A percentile compares a stretch with the other conserved stretches of the same genome.
phyloP scores from a whole-genome alignment of 2,888 invertebrate species.

The Zonitis immaculata region DNA sequence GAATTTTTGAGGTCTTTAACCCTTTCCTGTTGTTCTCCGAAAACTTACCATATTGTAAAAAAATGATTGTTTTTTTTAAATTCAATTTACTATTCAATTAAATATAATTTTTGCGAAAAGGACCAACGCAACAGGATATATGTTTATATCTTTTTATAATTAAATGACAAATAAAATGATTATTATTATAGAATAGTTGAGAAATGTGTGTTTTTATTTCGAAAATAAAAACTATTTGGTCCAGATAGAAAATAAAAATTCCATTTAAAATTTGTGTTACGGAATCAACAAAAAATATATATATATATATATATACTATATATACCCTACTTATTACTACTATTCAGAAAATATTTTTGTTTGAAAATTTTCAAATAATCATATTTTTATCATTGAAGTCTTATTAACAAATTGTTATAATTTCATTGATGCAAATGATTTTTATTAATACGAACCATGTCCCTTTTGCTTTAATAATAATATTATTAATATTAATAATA shows the following conservation, averaged over 20 bases:
- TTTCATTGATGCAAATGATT: background rate
- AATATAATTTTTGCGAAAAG: background rate
- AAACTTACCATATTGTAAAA: too few relatives aligned
- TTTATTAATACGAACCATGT: background rate
- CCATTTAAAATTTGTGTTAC: background rate
- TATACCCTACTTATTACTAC: too few relatives aligned
- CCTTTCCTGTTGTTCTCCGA: background rate
- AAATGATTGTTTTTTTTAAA: background rate
- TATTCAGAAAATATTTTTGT: too few relatives aligned
- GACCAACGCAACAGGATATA: constrained; percentile 4
- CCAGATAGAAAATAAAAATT: constrained; percentile 1
- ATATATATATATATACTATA: too few relatives aligned
- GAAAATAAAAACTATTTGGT: constrained; percentile 1
- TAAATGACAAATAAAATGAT: too few relatives aligned
- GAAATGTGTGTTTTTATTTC: background rate
- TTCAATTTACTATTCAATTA: too few relatives aligned
- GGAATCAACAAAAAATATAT: too few relatives aligned
- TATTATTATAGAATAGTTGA: background rate
- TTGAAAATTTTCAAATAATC: too few relatives aligned
- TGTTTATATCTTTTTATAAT: background rate
- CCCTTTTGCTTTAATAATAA: background rate
- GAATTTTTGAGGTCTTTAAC: constrained; percentile 14
- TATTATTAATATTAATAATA: background rate
- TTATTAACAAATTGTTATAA: too few relatives aligned
- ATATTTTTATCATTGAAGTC: too few relatives aligned